Percentiles rank a stretch among this genome's conserved stretches.
phyloP scores from a whole-genome alignment of 2,113 vertebrate species.

The Desmodus rotundus region DNA sequence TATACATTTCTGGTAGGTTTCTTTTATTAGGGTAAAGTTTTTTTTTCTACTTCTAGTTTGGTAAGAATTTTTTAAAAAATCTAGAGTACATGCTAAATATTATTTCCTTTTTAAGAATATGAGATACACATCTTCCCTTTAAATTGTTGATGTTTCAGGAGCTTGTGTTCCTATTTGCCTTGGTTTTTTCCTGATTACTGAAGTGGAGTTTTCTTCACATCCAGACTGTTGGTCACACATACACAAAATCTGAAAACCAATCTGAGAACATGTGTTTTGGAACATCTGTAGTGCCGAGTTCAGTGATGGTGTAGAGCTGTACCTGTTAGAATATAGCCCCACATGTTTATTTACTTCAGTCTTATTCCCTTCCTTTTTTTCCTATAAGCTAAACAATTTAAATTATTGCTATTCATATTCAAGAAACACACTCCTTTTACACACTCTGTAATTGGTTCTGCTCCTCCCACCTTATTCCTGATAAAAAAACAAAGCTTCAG shows the following conservation, averaged over 20 bases:
- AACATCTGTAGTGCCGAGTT: not conserved
- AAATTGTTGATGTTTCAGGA: not conserved
- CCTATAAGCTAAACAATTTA: slow-evolving; percentile 3
- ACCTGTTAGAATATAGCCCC: not conserved
- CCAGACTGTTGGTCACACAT: not conserved
- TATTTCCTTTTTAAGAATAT: not conserved
- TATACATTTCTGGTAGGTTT: not conserved
- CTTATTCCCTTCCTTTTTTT: not conserved
- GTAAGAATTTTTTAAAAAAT: not conserved
- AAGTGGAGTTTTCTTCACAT: not conserved
- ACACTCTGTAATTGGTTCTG: slow-evolving; percentile 39
- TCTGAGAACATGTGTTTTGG: not conserved
- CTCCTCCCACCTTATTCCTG: slow-evolving; percentile 3
- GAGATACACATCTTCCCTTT: not conserved
- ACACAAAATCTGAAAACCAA: not conserved
- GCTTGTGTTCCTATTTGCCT: not conserved
- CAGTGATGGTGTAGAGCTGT: not conserved
- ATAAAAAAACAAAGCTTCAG: slow-evolving; percentile 21
- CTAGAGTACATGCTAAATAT: not conserved
- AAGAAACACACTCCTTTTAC: slow-evolving; percentile 21
- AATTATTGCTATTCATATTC: slow-evolving; percentile 26
- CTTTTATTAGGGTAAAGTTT: slow-evolving; percentile 7
- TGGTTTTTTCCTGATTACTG: not conserved
- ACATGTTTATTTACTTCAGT: not conserved
- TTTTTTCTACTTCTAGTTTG: not conserved